phyloP scores from a whole-genome alignment of 2,888 invertebrate species.

The Agriopis marginaria region DNA sequence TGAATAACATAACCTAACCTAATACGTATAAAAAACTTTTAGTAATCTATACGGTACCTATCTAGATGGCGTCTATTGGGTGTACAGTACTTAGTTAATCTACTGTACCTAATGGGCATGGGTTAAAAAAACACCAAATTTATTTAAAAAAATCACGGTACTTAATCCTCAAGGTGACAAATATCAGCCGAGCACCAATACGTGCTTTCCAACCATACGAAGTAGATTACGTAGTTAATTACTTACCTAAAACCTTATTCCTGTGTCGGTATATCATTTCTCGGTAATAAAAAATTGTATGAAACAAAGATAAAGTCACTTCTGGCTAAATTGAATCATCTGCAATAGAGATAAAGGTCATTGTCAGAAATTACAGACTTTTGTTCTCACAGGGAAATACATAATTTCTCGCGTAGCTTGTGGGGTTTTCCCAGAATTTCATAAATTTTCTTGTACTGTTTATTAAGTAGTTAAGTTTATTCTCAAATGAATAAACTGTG shows the following conservation, averaged over 20 bases:
- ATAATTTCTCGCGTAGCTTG: background rate
- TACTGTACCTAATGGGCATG: too few species aligned
- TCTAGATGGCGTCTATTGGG: too few species aligned
- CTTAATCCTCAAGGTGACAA: background rate
- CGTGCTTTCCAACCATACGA: constrained; percentile 1
- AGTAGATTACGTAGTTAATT: constrained; percentile 6
- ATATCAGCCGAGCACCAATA: background rate
- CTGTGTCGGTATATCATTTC: constrained; percentile 41
- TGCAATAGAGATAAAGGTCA: constrained; percentile 45
- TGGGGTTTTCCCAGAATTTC: constrained; percentile 17
- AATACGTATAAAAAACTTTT: too few species aligned
- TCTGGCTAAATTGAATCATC: constrained; percentile 52
- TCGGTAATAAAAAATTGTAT: constrained; percentile 47
- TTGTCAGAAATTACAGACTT: constrained; percentile 17
- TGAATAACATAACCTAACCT: too few species aligned
- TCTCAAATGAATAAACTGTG: background rate
- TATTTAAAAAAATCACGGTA: background rate
- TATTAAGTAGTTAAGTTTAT: background rate
- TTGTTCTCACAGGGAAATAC: background rate
- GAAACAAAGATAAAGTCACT: constrained; percentile 45
- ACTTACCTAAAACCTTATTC: constrained; percentile 9
- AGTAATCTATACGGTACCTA: too few species aligned
- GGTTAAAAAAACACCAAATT: too few species aligned
- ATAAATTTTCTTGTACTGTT: constrained; percentile 9
- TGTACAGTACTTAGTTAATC: too few species aligned